Evolutionary conservation across 2,888 invertebrate genomes (phyloP).

Genomic region (Mayetiola destructor): DNA sequence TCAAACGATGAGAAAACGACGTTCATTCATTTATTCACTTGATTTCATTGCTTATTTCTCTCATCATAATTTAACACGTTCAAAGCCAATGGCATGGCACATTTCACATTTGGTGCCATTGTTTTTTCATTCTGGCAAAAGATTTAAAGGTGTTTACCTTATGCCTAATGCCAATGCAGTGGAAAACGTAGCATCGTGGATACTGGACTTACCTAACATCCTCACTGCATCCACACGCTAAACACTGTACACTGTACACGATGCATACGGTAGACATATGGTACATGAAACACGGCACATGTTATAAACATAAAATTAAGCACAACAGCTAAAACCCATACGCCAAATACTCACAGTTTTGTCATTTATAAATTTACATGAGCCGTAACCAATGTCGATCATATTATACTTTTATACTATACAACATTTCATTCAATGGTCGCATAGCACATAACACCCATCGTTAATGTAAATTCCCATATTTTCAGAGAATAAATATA

Average conservation of each 20-base stretch:
- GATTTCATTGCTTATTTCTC: constrained; percentile 12
- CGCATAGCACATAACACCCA: no score
- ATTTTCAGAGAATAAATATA: no score
- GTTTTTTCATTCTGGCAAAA: no score
- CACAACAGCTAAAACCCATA: background rate
- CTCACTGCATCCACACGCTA: no score
- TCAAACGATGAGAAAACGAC: no score
- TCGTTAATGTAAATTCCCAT: no score
- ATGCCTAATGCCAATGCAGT: no score
- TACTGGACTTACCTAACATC: background rate
- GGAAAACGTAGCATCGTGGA: background rate
- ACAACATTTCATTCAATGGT: background rate
- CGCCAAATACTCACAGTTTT: background rate
- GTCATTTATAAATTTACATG: constrained; percentile 10
- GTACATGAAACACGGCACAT: background rate
- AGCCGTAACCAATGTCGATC: constrained; percentile 11
- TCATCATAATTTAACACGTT: constrained; percentile 7
- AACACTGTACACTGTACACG: no score
- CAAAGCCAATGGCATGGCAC: background rate
- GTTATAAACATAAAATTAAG: background rate
- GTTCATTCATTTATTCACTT: background rate
- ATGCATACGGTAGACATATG: no score
- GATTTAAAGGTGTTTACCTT: no score
- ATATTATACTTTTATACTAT: background rate
- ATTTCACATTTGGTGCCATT: background rate